Conservation (phyloP, 2,888 invertebrate species). For the Operophtera brumata region DNA sequence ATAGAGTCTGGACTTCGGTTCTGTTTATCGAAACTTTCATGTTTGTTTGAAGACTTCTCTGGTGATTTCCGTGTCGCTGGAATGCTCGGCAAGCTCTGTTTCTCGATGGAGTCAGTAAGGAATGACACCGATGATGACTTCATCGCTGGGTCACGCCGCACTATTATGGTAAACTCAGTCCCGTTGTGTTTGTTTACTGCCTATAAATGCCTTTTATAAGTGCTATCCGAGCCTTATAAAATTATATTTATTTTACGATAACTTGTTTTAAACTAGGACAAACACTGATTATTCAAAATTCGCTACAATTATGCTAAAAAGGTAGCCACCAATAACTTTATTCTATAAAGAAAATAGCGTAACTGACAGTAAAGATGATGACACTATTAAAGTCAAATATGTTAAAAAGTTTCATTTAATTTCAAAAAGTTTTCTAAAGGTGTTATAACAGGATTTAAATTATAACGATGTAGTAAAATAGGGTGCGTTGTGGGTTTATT, state of each 20-base stretch:
- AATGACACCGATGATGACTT: constrained; percentile 31
- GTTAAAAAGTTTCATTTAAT: constrained; percentile 3
- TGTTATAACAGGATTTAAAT: not conserved
- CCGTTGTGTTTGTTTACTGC: constrained; percentile 29
- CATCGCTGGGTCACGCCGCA: constrained; percentile 22
- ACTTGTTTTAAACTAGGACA: constrained; percentile 15
- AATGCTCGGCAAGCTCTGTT: constrained; percentile 46
- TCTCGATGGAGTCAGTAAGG: constrained; percentile 50
- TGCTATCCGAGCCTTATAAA: constrained; percentile 19
- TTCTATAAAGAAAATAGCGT: no score
- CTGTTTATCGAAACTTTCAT: not conserved
- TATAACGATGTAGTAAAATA: constrained; percentile 8
- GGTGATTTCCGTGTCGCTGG: constrained; percentile 31
- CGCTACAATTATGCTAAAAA: not conserved
- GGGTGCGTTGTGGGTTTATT: constrained; percentile 10
- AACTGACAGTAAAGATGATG: constrained; percentile 21
- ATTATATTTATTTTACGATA: constrained; percentile 7
- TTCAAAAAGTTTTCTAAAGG: not conserved
- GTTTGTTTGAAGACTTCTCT: constrained; percentile 2
- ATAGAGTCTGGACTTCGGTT: constrained; percentile 7
- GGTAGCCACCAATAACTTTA: not conserved
- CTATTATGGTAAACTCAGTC: constrained; percentile 22
- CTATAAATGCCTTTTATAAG: constrained; percentile 22
- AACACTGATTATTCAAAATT: not conserved
- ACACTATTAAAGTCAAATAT: constrained; percentile 4